phyloP scores from a whole-genome alignment of 2,888 invertebrate genomes.

The Hypena proboscidalis region DNA sequence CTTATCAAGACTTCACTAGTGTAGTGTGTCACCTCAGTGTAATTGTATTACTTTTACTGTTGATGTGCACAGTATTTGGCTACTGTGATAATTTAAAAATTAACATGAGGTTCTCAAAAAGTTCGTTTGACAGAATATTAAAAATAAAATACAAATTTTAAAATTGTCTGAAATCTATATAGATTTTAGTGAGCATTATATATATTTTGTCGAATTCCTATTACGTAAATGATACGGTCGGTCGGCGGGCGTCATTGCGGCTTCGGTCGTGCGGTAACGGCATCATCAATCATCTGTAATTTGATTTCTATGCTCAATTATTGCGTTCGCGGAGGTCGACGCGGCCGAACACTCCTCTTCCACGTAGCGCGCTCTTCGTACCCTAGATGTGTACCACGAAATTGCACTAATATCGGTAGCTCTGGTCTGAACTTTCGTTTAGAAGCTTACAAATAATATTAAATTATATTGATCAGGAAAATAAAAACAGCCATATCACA shows the following conservation, averaged over 20 bases:
- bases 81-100: no score
- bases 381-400: slow-evolving; percentile 48
- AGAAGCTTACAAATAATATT: slow-evolving; percentile 10
- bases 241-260: slow-evolving; percentile 75
- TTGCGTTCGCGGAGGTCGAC: slow-evolving; percentile 82
- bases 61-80: no score
- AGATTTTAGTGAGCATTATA: slow-evolving; percentile 29
- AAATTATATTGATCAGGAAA: no score
- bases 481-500: no score
- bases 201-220: slow-evolving; percentile 72
- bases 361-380: slow-evolving; percentile 59
- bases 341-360: slow-evolving; percentile 67
- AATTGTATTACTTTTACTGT: no score
- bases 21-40: no score
- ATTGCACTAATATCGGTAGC: slow-evolving; percentile 46
- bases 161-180: neutral
- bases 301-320: slow-evolving; percentile 86
- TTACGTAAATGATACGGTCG: slow-evolving; percentile 79
- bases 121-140: neutral
- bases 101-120: no score
- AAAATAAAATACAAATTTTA: neutral
- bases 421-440: slow-evolving; percentile 13
- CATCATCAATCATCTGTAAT: slow-evolving; percentile 85
- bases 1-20: no score
- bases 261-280: slow-evolving; percentile 82